Percentiles rank a stretch among this genome's conserved stretches.
These are phyloP conservation scores for Neoseiulus cucumeris DNA, from an alignment of 1,140 invertebrate genomes.

Conservation along the genomic window DNA sequence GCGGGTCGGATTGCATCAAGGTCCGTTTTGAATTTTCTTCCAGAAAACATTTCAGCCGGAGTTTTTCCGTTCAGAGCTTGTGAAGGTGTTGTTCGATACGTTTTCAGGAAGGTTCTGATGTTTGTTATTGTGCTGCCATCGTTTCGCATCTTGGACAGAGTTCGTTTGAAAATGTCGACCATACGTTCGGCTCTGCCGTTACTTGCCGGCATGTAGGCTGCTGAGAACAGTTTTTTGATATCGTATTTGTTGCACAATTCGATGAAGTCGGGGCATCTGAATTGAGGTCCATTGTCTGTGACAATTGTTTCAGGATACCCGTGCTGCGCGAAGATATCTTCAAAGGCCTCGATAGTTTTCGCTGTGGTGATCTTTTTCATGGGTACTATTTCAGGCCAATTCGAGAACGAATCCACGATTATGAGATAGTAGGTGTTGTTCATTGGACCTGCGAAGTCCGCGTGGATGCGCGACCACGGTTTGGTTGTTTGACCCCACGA, in stretches of 20 bases:
- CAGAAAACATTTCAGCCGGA: no score
- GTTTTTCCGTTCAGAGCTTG: no score
- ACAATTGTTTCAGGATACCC: conserved; percentile 26
- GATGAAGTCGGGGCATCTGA: conserved; percentile 27
- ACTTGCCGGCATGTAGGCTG: conserved; percentile 26
- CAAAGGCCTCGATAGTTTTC: conserved; percentile 19
- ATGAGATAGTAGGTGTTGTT: conserved; percentile 26
- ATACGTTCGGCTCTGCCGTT: conserved; percentile 28
- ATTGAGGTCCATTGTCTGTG: conserved; percentile 29
- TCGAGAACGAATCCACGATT: conserved; percentile 27
- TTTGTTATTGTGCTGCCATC: no score
- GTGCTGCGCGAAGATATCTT: conserved; percentile 25
- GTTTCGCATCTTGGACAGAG: no score
- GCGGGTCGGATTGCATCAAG: no score
- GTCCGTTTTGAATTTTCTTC: no score
- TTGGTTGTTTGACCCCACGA: conserved; percentile 24
- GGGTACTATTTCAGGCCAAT: conserved; percentile 25
- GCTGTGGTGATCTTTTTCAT: conserved; percentile 16
- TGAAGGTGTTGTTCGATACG: no score
- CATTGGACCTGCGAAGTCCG: conserved; percentile 31
- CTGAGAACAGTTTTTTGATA: conserved; percentile 24
- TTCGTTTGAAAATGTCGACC: no score
- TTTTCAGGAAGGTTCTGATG: no score
- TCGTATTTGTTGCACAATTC: conserved; percentile 26
- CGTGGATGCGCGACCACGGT: conserved; percentile 30